Evolutionary conservation across 2,113 vertebrate species (phyloP).

Genomic region (Echinops telfairi): DNA sequence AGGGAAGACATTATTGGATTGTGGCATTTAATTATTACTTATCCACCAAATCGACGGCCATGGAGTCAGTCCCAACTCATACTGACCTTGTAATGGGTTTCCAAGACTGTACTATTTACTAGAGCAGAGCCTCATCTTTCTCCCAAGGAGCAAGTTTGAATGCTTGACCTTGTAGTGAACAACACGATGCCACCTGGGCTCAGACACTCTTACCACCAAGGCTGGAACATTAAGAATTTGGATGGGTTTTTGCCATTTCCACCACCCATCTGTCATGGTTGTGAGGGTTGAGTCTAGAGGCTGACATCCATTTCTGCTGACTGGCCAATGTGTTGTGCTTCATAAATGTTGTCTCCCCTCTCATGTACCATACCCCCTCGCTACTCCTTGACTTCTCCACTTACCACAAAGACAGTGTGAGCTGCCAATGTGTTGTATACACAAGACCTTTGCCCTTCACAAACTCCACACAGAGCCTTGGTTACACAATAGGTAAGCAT

Average conservation of each 20-base stretch:
- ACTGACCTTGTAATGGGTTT: no score
- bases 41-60: not conserved
- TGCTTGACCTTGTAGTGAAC: no score
- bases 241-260: not conserved
- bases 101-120: no score
- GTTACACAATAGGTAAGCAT: not conserved
- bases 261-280: not conserved
- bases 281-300: not conserved
- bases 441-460: not conserved
- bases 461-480: not conserved
- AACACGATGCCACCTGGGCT: not conserved
- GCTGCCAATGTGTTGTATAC: not conserved
- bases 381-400: conserved; percentile 9
- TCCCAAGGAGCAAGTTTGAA: no score
- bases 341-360: not conserved
- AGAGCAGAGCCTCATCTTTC: no score
- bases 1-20: no score
- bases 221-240: not conserved
- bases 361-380: not conserved
- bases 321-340: not conserved
- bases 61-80: no score
- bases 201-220: not conserved
- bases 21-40: not conserved
- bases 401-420: not conserved
- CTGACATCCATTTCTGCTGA: not conserved